These are phyloP conservation scores for Hapalemur alaotrensis DNA, from an alignment of 2,797 vertebrate genomes.

Conservation along the genomic window DNA sequence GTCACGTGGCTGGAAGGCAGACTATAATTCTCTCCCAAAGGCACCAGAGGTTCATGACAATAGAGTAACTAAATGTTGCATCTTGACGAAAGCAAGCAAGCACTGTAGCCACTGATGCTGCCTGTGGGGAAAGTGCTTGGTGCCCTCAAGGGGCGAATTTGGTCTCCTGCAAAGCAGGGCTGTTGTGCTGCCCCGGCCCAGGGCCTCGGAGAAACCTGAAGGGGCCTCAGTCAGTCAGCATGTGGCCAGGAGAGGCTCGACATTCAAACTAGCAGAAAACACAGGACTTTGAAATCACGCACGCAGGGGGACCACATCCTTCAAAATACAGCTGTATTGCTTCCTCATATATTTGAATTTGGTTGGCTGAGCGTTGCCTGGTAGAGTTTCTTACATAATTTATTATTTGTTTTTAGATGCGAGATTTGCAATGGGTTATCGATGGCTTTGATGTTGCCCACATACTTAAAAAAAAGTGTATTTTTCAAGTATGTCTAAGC, in stretches of 20 bases:
- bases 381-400: not conserved
- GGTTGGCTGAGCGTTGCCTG: not conserved
- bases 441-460: constrained; percentile 16
- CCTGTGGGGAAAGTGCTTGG: constrained; percentile 1
- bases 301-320: not conserved
- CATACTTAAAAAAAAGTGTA: constrained; percentile 32
- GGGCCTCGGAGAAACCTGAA: not conserved
- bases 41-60: constrained; percentile 53
- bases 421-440: not conserved
- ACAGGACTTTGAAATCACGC: not conserved
- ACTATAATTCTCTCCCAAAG: constrained; percentile 57
- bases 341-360: constrained; percentile 12
- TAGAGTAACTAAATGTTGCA: constrained; percentile 25
- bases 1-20: constrained; percentile 52
- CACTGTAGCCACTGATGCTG: not conserved
- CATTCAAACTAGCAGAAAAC: not conserved
- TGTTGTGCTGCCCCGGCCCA: not conserved
- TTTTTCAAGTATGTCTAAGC: not conserved
- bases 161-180: not conserved
- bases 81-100: constrained; percentile 42
- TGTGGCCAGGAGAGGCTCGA: not conserved
- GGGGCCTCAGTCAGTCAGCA: not conserved
- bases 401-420: not conserved
- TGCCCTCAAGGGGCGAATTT: constrained; percentile 28
- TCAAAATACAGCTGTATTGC: not conserved